Evolutionary conservation across 2,888 invertebrate species (phyloP), one percentile per base, ranked within the genome.

Genomic region (Ceraclea dissimilis): DNA sequence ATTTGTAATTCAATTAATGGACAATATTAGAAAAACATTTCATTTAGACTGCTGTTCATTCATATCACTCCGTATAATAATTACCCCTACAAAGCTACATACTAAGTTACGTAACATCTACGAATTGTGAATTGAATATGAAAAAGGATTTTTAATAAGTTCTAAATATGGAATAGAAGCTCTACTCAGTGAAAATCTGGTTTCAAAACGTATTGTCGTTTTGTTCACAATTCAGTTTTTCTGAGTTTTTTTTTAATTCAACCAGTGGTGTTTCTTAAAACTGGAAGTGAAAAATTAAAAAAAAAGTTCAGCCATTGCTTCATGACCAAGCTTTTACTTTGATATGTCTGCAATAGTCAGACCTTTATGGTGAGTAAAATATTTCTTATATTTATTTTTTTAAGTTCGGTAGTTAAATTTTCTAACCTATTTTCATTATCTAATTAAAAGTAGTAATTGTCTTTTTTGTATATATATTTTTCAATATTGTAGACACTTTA

Each of bases 331-430:
- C 4, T 39, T 46, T 19, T 11, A n/a, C 19, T 46, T 46, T 58
- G 75, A 74, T 70, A 80, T 80, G 80, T 79, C 79, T 71, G 73
- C 76, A 63, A 73, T 78, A 65, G 78, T 78, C 69, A 74, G 77
- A 70, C 77, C 78, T 65, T 72, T 76, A 68, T 78, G 78, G 78
- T 78, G 75, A 78, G 78, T 78, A 64, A 31, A 19, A 8, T 22
- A n/a, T n/a, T 31, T 51, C 20, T n/a, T 49, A 21, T 26, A 26
- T 10, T 49, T 49, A 22, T 26, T 49, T 19, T 10, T 18, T 49
- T 13, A 11, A 22, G 11, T 21, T 49, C 10, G 13, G 2, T n/a
- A n/a, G n/a, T n/a, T n/a, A n/a, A n/a, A n/a, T n/a, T n/a, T n/a
- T n/a, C n/a, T n/a, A n/a, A n/a, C n/a, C n/a, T n/a, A n/a, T n/a